Percentiles rank a stretch among this genome's conserved stretches.
Evolutionary conservation across 2,888 invertebrate genomes (phyloP).

Genomic region (Drosophila ochracea): DNA sequence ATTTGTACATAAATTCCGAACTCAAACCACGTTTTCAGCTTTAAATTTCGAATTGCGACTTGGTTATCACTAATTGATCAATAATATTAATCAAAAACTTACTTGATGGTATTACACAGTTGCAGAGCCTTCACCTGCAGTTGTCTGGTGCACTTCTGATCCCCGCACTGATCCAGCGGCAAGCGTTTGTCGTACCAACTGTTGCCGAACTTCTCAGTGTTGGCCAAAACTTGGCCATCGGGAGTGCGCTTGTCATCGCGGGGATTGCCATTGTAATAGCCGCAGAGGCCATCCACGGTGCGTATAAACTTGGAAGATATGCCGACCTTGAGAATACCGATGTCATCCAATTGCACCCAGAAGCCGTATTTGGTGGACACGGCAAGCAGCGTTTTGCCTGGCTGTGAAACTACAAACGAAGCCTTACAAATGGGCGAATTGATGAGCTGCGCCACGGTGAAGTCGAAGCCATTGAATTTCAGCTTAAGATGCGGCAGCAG

Average conservation of each 20-base stretch:
- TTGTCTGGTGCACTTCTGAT: slow-evolving; percentile 87
- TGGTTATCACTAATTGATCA: background rate
- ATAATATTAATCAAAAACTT: slow-evolving; percentile 72
- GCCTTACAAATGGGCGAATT: slow-evolving; percentile 83
- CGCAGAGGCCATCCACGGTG: slow-evolving; percentile 92
- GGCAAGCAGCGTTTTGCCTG: slow-evolving; percentile 90
- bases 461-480: slow-evolving; percentile 89
- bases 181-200: slow-evolving; percentile 88
- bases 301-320: slow-evolving; percentile 88
- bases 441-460: slow-evolving; percentile 83
- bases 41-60: too few species aligned
- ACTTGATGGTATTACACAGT: slow-evolving; percentile 90
- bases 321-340: slow-evolving; percentile 90
- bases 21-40: too few species aligned
- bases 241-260: slow-evolving; percentile 91
- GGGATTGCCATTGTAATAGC: slow-evolving; percentile 89
- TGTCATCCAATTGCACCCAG: slow-evolving; percentile 89
- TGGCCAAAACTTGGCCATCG: slow-evolving; percentile 87
- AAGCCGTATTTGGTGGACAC: slow-evolving; percentile 90
- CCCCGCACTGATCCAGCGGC: slow-evolving; percentile 86
- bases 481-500: slow-evolving; percentile 88
- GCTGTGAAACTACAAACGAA: slow-evolving; percentile 88
- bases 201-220: slow-evolving; percentile 90
- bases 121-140: slow-evolving; percentile 89
- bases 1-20: too few species aligned